Conservation (phyloP, 2,888 invertebrate genomes). For the Gymnosoma rotundatum region DNA sequence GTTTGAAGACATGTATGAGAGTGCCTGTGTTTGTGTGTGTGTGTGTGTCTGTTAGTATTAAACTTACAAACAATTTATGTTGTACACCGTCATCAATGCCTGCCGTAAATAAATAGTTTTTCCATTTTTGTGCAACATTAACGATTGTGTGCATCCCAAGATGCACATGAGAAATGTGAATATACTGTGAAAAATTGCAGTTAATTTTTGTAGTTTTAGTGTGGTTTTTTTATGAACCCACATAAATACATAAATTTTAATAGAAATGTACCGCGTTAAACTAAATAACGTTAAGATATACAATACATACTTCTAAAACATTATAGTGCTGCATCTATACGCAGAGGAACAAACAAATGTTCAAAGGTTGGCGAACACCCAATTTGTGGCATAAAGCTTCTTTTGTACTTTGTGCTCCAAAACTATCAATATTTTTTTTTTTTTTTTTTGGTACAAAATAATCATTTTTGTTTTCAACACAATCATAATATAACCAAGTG, state of each 20-base stretch:
- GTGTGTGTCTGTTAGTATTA: conserved; percentile 7
- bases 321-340: not conserved
- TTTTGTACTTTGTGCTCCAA: conserved; percentile 35
- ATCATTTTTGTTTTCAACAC: conserved; percentile 61
- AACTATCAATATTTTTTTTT: conserved; percentile 46
- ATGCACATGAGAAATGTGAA: conserved; percentile 35
- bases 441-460: conserved; percentile 58
- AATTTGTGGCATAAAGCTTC: conserved; percentile 66
- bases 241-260: conserved; percentile 70
- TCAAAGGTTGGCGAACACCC: conserved; percentile 42
- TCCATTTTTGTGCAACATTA: conserved; percentile 35
- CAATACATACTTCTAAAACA: conserved; percentile 20
- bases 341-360: not conserved
- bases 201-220: conserved; percentile 65
- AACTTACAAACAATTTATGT: conserved; percentile 46
- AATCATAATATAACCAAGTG: conserved; percentile 29
- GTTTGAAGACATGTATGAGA: not conserved
- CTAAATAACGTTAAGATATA: conserved; percentile 28
- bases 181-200: conserved; percentile 68
- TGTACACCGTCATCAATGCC: conserved; percentile 43
- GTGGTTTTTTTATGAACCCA: conserved; percentile 67
- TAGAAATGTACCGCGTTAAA: conserved; percentile 66
- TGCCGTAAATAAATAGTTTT: conserved; percentile 28
- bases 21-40: not conserved
- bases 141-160: conserved; percentile 9